Base-by-base conservation (phyloP, 2,113 vertebrate genomes). In the Pollimyrus isidori region DNA sequence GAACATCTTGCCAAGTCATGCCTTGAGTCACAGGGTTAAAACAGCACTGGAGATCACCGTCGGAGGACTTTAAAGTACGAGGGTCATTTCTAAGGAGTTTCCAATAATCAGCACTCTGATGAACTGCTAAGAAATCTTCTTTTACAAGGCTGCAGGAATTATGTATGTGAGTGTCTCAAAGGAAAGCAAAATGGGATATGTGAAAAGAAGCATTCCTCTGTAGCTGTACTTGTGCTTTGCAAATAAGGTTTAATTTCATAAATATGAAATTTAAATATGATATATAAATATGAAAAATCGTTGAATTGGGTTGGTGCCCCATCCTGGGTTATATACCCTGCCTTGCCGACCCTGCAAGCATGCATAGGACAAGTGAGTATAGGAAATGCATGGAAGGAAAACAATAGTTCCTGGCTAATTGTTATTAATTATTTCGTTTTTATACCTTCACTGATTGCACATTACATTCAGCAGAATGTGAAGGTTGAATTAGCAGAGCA, bases 1-100 rank as follows among this genome's bases (percentile, higher is more conserved):
- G 88, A 85, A 46, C 52, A 45, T 19, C n/a, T 83, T 89, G 88
- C 88, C 80, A 89, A 89, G 88, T 89, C 76, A 85, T 85, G 52
- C 49, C 35, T 85, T 53, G 73, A 52, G 76, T 89, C 30, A 85
- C 88, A 48, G 52, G 88, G 80, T 89, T 52, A 83, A 83, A 26
- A 35, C 88, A 85, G 52, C 17, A 7, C 11, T 6, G 69, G 46
- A 46, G 42, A 53, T 35, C 84, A n/a, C n/a, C n/a, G 5, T 50
- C 11, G 48, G 50, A 50, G 48, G 48, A 69, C 23, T 86, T 87
- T 45, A 30, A 65, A 69, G n/a, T 69, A 69, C 62, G 26, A 69
- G 62, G 26, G 62, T 69, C n/a, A 69, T n/a, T 65, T 26, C 2
- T 26, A 65, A 30, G 62, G n/a, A 65, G n/a, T 69, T 69, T 30